A percentile compares a stretch with the other conserved stretches of the same genome.
phyloP scores from a whole-genome alignment of 2,113 vertebrate genomes.

The Recurvirostra avosetta region DNA sequence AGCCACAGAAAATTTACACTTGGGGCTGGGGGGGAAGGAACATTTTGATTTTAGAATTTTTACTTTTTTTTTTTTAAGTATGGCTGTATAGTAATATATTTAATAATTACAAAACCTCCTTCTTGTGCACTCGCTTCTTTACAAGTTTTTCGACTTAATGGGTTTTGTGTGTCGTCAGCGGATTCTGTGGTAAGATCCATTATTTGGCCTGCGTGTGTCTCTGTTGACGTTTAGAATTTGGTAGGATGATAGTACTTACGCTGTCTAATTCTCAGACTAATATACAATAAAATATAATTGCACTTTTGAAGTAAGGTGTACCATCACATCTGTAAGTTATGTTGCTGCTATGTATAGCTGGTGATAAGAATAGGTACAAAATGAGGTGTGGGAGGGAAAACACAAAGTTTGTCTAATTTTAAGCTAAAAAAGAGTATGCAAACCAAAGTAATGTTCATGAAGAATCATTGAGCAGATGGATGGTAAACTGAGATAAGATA shows the following conservation, averaged over 20 bases:
- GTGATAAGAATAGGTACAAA: constrained; percentile 60
- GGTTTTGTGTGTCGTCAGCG: neutral
- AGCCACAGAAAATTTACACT: neutral
- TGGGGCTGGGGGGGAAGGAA: no score
- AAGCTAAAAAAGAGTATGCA: neutral
- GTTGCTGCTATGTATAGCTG: constrained; percentile 55
- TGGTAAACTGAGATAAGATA: neutral
- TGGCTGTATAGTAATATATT: neutral
- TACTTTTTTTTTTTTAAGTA: no score
- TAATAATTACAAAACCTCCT: neutral
- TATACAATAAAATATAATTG: no score
- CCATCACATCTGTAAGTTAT: neutral
- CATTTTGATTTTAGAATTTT: neutral
- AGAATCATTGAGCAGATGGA: neutral
- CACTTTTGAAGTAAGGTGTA: neutral
- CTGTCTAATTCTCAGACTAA: no score
- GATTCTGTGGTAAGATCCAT: neutral
- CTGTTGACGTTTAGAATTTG: no score
- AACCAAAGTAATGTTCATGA: neutral
- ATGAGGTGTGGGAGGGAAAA: neutral
- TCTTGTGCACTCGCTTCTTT: neutral
- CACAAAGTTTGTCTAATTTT: neutral
- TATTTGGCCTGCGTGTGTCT: neutral
- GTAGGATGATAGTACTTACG: no score
- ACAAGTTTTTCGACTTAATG: neutral